Conservation (phyloP, 2,113 vertebrate species). For the Myrmophylax atrothorax region DNA sequence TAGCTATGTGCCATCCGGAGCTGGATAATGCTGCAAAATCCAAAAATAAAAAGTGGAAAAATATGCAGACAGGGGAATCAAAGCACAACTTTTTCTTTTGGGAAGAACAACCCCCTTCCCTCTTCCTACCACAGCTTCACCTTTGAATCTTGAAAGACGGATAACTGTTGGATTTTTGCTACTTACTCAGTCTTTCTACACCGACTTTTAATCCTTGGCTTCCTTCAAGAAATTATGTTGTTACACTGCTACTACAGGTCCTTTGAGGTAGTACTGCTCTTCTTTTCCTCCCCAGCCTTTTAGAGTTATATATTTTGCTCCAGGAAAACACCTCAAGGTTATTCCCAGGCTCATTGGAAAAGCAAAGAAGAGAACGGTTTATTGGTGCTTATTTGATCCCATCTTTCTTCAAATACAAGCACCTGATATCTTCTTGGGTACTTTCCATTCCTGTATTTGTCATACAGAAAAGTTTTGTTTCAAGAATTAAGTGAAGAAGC, state of each 20-base stretch:
- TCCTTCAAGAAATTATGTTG: neutral
- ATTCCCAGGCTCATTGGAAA: neutral
- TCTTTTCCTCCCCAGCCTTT: neutral
- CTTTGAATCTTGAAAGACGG: neutral
- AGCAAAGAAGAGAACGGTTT: neutral
- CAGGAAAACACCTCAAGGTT: neutral
- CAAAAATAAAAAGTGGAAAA: constrained; percentile 43
- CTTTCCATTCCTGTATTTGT: neutral
- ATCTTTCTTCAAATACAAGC: neutral
- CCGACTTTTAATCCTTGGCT: neutral
- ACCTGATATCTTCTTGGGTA: neutral
- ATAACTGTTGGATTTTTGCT: neutral
- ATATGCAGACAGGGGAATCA: neutral
- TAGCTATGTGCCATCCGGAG: neutral
- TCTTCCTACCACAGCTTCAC: neutral
- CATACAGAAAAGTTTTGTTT: neutral
- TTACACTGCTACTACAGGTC: neutral
- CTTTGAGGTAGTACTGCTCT: neutral
- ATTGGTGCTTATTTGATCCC: neutral
- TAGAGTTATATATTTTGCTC: neutral
- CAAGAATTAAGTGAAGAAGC: neutral
- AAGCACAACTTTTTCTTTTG: neutral
- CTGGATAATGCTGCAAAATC: neutral
- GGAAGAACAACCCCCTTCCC: neutral
- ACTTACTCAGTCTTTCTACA: neutral